These are phyloP conservation scores for Triplophysa siluroides DNA, from an alignment of 2,113 vertebrate species.

Conservation along the genomic window DNA sequence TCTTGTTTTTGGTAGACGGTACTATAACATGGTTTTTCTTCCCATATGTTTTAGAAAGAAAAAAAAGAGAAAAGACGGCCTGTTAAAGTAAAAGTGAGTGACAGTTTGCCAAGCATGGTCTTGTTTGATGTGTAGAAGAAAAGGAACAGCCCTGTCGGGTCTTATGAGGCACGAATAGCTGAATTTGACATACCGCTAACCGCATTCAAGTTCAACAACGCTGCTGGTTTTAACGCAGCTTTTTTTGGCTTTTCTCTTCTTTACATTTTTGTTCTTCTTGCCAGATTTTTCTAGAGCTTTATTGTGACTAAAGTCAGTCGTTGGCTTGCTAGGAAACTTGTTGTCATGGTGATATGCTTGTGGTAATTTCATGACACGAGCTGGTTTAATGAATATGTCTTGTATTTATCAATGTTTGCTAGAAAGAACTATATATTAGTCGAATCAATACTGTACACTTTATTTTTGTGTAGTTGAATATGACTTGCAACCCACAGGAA, in stretches of 20 bases:
- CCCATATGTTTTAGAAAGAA: slow-evolving; percentile 5
- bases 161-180: slow-evolving; percentile 1
- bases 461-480: too few relatives aligned
- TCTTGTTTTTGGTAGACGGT: slow-evolving; percentile 13
- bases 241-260: not conserved
- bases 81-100: slow-evolving; percentile 5
- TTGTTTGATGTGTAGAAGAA: slow-evolving; percentile 30
- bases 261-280: slow-evolving; percentile 9
- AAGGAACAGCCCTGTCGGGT: slow-evolving; percentile 13
- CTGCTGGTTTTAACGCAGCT: slow-evolving; percentile 13
- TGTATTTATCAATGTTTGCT: too few relatives aligned
- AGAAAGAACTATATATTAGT: too few relatives aligned
- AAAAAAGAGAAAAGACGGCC: not conserved
- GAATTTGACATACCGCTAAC: slow-evolving; percentile 19
- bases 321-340: not conserved
- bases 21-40: slow-evolving; percentile 4
- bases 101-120: slow-evolving; percentile 23
- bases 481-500: too few relatives aligned
- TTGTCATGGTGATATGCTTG: not conserved
- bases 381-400: too few relatives aligned
- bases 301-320: not conserved
- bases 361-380: not conserved
- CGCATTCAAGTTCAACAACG: not conserved
- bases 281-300: not conserved
- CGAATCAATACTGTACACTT: too few relatives aligned